These are phyloP conservation scores for Pseudomyrmex gracilis DNA, from an alignment of 1,140 invertebrate genomes.

Conservation along the genomic window DNA sequence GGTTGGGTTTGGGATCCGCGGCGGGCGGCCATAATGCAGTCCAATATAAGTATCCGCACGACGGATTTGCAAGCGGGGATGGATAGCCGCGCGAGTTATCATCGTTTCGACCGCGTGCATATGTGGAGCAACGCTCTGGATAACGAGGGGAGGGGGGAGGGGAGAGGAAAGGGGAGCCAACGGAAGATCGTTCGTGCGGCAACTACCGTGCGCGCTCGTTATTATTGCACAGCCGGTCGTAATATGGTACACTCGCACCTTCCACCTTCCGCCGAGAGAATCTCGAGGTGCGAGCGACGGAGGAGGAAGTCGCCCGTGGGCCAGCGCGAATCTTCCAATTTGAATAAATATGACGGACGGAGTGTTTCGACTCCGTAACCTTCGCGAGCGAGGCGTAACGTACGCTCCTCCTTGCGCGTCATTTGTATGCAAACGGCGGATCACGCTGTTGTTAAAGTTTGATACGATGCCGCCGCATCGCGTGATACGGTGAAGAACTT, in stretches of 20 bases:
- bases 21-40: constrained; percentile 60
- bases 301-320: constrained; percentile 45
- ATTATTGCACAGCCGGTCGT: constrained; percentile 46
- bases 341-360: constrained; percentile 57
- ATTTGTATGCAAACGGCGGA: constrained; percentile 53
- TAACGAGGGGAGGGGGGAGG: background rate
- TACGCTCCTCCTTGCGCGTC: constrained; percentile 27
- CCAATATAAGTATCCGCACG: constrained; percentile 61
- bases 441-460: constrained; percentile 32
- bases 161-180: no score
- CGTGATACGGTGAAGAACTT: constrained; percentile 39
- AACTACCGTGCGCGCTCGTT: constrained; percentile 42
- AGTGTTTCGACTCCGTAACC: constrained; percentile 60
- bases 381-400: constrained; percentile 42
- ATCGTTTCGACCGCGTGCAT: constrained; percentile 8
- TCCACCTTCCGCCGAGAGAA: constrained; percentile 14
- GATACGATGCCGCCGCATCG: constrained; percentile 27
- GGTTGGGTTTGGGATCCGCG: constrained; percentile 42
- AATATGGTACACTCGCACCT: constrained; percentile 65
- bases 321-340: constrained; percentile 55
- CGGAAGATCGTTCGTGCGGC: constrained; percentile 49
- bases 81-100: constrained; percentile 47
- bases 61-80: constrained; percentile 66
- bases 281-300: constrained; percentile 37
- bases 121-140: constrained; percentile 23